Evolutionary conservation across 2,888 invertebrate species (phyloP).

Genomic region (Trilocha varians): DNA sequence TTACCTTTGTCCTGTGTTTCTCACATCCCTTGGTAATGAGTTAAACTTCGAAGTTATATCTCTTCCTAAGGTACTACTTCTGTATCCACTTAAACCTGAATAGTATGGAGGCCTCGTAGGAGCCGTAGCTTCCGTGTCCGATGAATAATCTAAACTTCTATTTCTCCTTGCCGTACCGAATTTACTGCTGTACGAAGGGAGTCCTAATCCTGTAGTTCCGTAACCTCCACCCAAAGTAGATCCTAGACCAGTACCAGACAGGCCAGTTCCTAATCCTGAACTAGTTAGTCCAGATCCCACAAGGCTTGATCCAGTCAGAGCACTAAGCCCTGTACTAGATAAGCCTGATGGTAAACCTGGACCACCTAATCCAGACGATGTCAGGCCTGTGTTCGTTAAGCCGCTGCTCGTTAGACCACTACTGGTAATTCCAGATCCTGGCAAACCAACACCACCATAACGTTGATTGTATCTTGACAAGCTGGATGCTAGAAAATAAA

Average conservation of each 20-base stretch:
- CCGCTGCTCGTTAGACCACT: slow-evolving; percentile 44
- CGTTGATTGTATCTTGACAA: slow-evolving; percentile 77
- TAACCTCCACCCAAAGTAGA: slow-evolving; percentile 53
- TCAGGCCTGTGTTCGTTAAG: slow-evolving; percentile 30
- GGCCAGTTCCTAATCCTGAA: slow-evolving; percentile 50
- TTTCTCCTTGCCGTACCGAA: slow-evolving; percentile 81
- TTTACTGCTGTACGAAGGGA: slow-evolving; percentile 59
- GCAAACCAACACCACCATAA: slow-evolving; percentile 65
- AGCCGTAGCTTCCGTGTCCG: slow-evolving; percentile 95
- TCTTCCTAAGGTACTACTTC: slow-evolving; percentile 67
- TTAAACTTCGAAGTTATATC: slow-evolving; percentile 81
- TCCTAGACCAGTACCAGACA: slow-evolving; percentile 50
- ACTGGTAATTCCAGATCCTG: slow-evolving; percentile 41
- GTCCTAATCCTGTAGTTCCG: slow-evolving; percentile 54
- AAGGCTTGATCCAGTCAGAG: slow-evolving; percentile 57
- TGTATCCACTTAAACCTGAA: slow-evolving; percentile 71
- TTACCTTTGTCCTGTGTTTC: slow-evolving; percentile 75
- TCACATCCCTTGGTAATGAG: slow-evolving; percentile 79
- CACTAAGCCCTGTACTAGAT: slow-evolving; percentile 62
- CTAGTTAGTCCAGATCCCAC: slow-evolving; percentile 53
- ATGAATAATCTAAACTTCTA: slow-evolving; percentile 91
- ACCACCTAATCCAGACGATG: slow-evolving; percentile 37
- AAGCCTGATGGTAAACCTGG: slow-evolving; percentile 54
- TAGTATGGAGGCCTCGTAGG: slow-evolving; percentile 84
- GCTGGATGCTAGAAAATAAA: slow-evolving; percentile 56